These are phyloP conservation scores for Tachypleus tridentatus DNA, from an alignment of 1,140 invertebrate genomes.

Conservation along the genomic window DNA sequence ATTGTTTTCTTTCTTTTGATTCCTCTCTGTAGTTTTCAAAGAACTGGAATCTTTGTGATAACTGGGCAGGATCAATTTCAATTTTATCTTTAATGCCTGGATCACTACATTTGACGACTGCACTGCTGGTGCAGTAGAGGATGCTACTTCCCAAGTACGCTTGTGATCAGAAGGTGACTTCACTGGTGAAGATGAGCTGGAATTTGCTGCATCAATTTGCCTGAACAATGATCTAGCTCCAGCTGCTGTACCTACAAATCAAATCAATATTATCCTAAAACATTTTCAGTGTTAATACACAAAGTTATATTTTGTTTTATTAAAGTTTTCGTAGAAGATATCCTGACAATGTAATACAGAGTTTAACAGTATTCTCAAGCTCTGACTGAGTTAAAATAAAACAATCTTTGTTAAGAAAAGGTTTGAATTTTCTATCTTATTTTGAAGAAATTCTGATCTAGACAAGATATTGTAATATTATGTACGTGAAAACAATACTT, in stretches of 20 bases:
- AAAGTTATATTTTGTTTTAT: too few relatives aligned
- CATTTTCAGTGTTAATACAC: too few relatives aligned
- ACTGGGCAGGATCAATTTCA: constrained; percentile 61
- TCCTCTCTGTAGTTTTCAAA: constrained; percentile 65
- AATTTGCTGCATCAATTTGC: constrained; percentile 56
- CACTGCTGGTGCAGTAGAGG: constrained; percentile 42
- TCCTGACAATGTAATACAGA: too few relatives aligned
- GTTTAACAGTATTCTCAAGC: too few relatives aligned
- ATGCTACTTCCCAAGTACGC: constrained; percentile 2
- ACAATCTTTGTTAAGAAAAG: too few relatives aligned
- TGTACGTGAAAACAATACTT: too few relatives aligned
- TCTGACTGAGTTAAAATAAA: too few relatives aligned
- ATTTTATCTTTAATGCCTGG: constrained; percentile 59
- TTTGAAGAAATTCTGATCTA: too few relatives aligned
- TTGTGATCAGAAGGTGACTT: constrained; percentile 27
- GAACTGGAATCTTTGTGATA: constrained; percentile 74
- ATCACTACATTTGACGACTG: constrained; percentile 49
- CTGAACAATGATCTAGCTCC: constrained; percentile 72
- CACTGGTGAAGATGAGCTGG: constrained; percentile 13
- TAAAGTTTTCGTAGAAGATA: too few relatives aligned
- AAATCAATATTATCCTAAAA: too few relatives aligned
- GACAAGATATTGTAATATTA: too few relatives aligned
- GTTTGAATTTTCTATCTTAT: too few relatives aligned
- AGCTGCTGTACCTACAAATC: constrained; percentile 58
- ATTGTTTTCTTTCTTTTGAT: constrained; percentile 49